A percentile compares a stretch with the other conserved stretches of the same genome.
Evolutionary conservation across 2,888 invertebrate species (phyloP).

Genomic region (Malthinus seriepunctatus): DNA sequence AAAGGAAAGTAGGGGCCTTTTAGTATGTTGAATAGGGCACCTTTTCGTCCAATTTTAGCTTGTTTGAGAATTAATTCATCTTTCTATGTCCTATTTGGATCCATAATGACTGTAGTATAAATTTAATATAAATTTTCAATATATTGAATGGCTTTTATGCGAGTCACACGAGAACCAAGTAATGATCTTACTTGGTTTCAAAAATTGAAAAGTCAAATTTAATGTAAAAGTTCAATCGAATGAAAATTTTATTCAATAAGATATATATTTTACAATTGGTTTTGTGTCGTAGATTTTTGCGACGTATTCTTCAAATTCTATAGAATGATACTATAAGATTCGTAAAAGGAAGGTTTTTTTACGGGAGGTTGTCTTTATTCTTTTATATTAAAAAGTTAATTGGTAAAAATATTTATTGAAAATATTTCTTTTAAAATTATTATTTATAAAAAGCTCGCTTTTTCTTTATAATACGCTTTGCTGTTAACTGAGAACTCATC

Average conservation of each 20-base stretch:
- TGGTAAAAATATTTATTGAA: too few species aligned
- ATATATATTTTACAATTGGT: slow-evolving; percentile 16
- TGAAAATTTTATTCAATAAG: slow-evolving; percentile 23
- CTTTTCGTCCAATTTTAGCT: too few species aligned
- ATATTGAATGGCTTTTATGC: slow-evolving; percentile 8
- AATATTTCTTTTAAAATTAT: too few species aligned
- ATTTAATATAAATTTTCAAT: not conserved
- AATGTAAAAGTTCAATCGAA: slow-evolving; percentile 13
- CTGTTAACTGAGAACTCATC: too few species aligned
- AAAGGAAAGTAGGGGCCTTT: too few species aligned
- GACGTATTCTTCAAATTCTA: slow-evolving; percentile 12
- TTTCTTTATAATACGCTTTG: too few species aligned
- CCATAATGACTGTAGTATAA: not conserved
- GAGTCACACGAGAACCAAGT: slow-evolving; percentile 9
- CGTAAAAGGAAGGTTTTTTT: not conserved
- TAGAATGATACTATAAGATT: slow-evolving; percentile 9
- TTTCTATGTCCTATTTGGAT: too few species aligned
- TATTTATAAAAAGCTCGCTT: too few species aligned
- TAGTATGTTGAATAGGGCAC: too few species aligned
- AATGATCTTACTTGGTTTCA: slow-evolving; percentile 12
- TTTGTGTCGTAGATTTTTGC: slow-evolving; percentile 10
- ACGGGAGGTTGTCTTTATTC: not conserved
- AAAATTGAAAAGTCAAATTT: slow-evolving; percentile 12
- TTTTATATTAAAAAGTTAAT: too few species aligned
- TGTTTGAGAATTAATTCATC: too few species aligned